Evolutionary conservation across 2,888 invertebrate genomes (phyloP).

Genomic region (Chymomyza fuscimana): DNA sequence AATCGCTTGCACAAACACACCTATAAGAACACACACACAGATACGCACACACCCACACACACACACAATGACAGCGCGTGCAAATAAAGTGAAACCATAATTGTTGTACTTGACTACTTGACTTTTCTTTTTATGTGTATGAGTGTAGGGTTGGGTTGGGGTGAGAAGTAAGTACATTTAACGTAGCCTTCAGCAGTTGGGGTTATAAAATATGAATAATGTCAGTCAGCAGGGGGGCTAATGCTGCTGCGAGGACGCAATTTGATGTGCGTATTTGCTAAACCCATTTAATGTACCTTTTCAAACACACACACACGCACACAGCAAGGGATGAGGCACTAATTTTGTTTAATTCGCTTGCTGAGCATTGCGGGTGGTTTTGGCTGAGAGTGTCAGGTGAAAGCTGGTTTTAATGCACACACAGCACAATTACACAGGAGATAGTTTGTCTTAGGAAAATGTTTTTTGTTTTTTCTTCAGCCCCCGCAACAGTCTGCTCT

Average conservation of each 20-base stretch:
- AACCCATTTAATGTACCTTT: constrained; percentile 60
- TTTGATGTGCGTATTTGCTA: constrained; percentile 70
- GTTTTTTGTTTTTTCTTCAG: constrained; percentile 1
- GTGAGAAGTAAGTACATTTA: constrained; percentile 40
- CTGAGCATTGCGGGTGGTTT: constrained; percentile 34
- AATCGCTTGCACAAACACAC: constrained; percentile 52
- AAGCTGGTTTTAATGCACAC: constrained; percentile 3
- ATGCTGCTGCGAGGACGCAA: constrained; percentile 19
- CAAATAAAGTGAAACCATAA: constrained; percentile 71
- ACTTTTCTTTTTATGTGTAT: constrained; percentile 58
- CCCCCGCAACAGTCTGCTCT: too few species aligned
- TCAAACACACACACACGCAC: background rate
- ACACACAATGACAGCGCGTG: constrained; percentile 18
- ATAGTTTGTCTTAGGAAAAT: constrained; percentile 46
- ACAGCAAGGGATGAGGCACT: constrained; percentile 31
- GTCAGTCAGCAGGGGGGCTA: constrained; percentile 30
- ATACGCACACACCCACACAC: background rate
- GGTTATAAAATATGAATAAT: constrained; percentile 68
- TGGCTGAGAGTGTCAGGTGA: background rate
- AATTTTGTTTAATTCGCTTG: constrained; percentile 67
- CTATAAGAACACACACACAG: constrained; percentile 14
- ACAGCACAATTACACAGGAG: constrained; percentile 29
- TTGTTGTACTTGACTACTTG: constrained; percentile 69
- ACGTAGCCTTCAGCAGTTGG: constrained; percentile 40
- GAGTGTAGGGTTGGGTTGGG: constrained; percentile 15